Evolutionary conservation across 2,113 vertebrate genomes (phyloP).

Genomic region (Columba livia): DNA sequence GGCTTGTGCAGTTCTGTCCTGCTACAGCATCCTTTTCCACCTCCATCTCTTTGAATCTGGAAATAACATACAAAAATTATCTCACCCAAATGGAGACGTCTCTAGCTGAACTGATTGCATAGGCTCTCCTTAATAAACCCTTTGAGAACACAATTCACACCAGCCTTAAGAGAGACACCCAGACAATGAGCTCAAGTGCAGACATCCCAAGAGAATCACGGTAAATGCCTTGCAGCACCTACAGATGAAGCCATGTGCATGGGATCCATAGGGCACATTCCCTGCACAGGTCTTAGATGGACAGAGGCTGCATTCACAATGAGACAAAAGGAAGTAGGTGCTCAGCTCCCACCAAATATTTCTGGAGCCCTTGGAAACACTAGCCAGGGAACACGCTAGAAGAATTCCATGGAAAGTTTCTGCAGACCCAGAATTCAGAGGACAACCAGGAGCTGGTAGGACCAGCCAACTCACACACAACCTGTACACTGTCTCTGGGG

Average conservation of each 20-base stretch:
- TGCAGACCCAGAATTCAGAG: background rate
- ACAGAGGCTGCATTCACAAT: background rate
- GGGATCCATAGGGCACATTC: background rate
- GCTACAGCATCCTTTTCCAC: background rate
- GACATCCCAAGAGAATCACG: background rate
- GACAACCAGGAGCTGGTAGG: background rate
- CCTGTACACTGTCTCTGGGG: background rate
- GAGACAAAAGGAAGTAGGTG: background rate
- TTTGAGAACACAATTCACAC: background rate
- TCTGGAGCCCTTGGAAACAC: background rate
- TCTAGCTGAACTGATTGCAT: background rate
- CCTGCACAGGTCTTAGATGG: background rate
- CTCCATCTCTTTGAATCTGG: background rate
- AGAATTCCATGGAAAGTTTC: background rate
- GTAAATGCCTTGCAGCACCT: fast-evolving
- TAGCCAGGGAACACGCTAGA: background rate
- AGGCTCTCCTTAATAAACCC: background rate
- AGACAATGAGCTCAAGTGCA: background rate
- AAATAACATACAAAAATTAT: background rate
- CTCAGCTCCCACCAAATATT: background rate
- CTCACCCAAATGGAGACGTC: fast-evolving
- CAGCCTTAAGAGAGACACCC: background rate
- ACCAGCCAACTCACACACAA: background rate
- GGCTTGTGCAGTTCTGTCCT: background rate
- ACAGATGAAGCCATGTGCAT: background rate